Evolutionary conservation across 2,113 vertebrate species (phyloP).

Genomic region (Gasterosteus nipponicus): DNA sequence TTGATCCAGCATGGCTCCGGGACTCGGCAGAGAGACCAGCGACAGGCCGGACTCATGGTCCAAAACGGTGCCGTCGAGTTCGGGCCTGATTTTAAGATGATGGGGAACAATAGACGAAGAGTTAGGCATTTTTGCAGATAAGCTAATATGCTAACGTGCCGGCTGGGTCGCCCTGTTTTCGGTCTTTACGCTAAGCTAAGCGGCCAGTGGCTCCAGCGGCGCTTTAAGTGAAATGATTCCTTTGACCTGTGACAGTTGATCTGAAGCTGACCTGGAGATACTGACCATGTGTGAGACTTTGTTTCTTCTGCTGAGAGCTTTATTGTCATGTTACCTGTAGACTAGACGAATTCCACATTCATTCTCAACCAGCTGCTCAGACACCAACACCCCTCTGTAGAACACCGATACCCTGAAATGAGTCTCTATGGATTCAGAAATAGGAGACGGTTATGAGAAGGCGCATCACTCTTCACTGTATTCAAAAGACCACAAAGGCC

Average conservation of each 20-base stretch:
- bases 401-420: conserved; percentile 81
- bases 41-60: conserved; percentile 45
- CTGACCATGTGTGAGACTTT: not conserved
- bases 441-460: not conserved
- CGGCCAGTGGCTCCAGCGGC: not conserved
- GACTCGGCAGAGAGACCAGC: conserved; percentile 78
- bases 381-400: conserved; percentile 85
- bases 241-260: not conserved
- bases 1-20: conserved; percentile 72
- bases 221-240: not conserved
- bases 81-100: conserved; percentile 60
- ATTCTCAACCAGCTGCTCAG: conserved; percentile 73
- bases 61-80: conserved; percentile 4
- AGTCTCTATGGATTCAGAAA: conserved; percentile 75
- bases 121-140: not conserved
- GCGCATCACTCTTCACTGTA: not conserved
- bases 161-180: not conserved
- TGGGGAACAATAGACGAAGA: not conserved
- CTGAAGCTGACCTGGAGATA: not conserved
- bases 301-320: not conserved
- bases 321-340: conserved; percentile 71
- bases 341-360: conserved; percentile 81
- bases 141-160: not conserved
- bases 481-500: too few species aligned
- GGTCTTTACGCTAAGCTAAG: not conserved